Evolutionary conservation across 2,113 vertebrate species (phyloP), one percentile per base, ranked within the genome.

Genomic region (Calidris pugnax): DNA sequence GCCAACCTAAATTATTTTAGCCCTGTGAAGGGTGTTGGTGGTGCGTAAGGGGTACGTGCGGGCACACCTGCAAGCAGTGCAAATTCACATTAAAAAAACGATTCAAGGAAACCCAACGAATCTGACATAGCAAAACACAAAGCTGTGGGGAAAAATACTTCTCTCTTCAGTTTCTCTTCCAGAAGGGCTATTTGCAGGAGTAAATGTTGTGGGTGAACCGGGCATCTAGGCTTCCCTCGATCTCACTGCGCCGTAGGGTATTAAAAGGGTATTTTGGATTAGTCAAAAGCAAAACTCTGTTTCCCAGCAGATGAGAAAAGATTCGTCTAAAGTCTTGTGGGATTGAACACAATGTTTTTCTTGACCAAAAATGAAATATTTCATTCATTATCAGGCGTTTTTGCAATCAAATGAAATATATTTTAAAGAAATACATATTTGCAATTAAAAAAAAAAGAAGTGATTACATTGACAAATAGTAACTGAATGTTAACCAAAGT

Each of bases 201-300:
- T 75, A 14, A 20, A 21, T 47, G 45, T 7, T 41, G 24, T 14
- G 74, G 30, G 50, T 18, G 57, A 91, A 60, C 15, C 7, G 7
- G 3, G 4, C 8, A 23, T 27, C 41, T 56, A 47, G 8, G 3
- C 22, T 89, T 39, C 32, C 48, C 33, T 47, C 57, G 28, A 3
- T 56, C 79, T 53, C 20, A 21, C 16, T 48, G 20, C 0, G 0
- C n/a, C 33, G 3, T 10, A 18, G 41, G 22, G 19, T 71, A 23
- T 67, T 77, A 26, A 22, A 71, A 63, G 20, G 41, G 3, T 59
- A 28, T 82, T 93, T 93, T 80, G 59, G 41, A 45, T 73, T 91
- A 73, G 19, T 28, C 23, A 50, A 53, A 91, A 71, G 3, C 10
- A 30, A 76, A 76, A 12, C 2, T 83, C 68, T 55, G 2, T 47